phyloP scores from a whole-genome alignment of 2,113 vertebrate species.

The Piprites chloris region DNA sequence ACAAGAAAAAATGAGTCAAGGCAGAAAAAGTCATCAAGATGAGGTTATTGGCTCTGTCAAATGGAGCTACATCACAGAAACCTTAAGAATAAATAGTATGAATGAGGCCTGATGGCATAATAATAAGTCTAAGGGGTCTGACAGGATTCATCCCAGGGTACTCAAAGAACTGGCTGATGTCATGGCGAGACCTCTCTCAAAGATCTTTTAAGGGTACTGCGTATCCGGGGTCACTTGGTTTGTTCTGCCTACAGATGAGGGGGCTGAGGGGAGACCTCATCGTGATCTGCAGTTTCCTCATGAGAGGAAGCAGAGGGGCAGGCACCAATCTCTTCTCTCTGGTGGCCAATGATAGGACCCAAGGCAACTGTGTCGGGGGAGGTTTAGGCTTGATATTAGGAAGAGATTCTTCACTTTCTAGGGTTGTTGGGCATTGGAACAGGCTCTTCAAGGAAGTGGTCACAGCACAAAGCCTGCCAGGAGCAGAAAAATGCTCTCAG shows the following conservation, averaged over 20 bases:
- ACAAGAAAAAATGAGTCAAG: neutral
- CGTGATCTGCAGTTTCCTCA: neutral
- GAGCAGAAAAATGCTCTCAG: neutral
- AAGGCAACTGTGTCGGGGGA: neutral
- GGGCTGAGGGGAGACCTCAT: neutral
- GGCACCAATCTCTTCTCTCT: neutral
- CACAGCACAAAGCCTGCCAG: neutral
- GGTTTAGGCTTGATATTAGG: neutral
- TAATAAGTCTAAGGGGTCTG: neutral
- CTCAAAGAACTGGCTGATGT: neutral
- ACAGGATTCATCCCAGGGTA: neutral
- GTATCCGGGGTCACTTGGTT: neutral
- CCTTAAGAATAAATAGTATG: neutral
- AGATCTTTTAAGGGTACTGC: neutral
- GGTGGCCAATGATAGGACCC: accelerated
- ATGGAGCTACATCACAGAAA: neutral
- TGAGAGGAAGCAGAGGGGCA: neutral
- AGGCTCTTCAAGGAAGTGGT: neutral
- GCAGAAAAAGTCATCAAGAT: neutral
- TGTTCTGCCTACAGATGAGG: neutral
- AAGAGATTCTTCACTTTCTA: neutral
- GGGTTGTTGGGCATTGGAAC: neutral
- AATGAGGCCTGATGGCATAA: neutral
- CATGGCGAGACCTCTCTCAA: neutral
- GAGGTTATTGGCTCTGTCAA: neutral